Evolutionary conservation across 2,888 invertebrate species (phyloP), one percentile per base, ranked within the genome.

Genomic region (Caenorhabditis sulstoni): DNA sequence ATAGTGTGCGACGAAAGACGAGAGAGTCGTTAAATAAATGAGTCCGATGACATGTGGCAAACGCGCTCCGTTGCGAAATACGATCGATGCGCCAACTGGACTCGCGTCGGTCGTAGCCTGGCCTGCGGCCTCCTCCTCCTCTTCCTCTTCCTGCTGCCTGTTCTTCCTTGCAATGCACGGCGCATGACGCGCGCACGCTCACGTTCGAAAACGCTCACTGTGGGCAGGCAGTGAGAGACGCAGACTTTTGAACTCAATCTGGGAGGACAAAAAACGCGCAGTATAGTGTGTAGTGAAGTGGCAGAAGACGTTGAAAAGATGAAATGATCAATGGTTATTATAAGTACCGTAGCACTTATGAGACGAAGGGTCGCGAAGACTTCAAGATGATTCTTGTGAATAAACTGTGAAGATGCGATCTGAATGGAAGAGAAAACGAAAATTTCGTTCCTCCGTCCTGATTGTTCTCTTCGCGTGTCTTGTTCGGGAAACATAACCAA

Each of bases 21-120:
- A n/a, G 52, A 23, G 23, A 44, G 5, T 7, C 47, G 16, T 18
- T 9, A 22, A 53, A 44, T 45, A 45, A 71, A 62, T 52, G 55
- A 47, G 55, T 7, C 35, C 16, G 29, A 29, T 3, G 29, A 29
- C 50, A n/a, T 37, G 58, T 5, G 37, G 73, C 49, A 73, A 73
- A 23, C n/a, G 57, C 73, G 73, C 64, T 58, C 73, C 14, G 29
- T 45, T 16, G 73, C 9, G n/a, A 73, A 50, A 23, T 22, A 64
- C 73, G 57, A 73, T 73, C 73, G 64, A 73, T 73, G 73, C 64
- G 73, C 64, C 73, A 73, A 73, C 71, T 71, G 62, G 71, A 49
- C 73, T 57, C 58, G 11, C 49, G 41, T 55, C 41, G 16, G 23
- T 23, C 52, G 44, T 41, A 58, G 57, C 44, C 59, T 45, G 29